Evolutionary conservation across 2,797 vertebrate species (phyloP).

Genomic region (Ctenosaura bakeri): DNA sequence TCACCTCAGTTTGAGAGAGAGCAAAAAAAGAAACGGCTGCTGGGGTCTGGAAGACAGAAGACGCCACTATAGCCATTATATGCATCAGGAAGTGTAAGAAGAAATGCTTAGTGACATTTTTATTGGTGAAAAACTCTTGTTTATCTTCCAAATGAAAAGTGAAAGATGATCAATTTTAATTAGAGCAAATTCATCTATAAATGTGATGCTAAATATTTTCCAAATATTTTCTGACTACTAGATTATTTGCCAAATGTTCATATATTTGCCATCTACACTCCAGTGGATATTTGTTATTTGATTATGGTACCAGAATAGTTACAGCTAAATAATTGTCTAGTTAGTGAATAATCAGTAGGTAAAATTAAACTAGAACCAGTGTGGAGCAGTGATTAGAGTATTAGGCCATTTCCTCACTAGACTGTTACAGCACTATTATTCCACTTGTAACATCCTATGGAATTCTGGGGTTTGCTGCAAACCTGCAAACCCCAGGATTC

Average conservation of each 20-base stretch:
- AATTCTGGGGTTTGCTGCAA: too few species aligned
- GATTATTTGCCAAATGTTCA: neutral
- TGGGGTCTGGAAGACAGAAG: neutral
- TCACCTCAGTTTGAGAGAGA: conserved; percentile 51
- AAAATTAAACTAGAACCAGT: neutral
- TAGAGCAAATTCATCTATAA: neutral
- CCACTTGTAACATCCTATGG: too few species aligned
- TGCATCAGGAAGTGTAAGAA: neutral
- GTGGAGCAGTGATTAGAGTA: too few species aligned
- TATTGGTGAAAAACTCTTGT: conserved; percentile 6
- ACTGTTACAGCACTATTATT: too few species aligned
- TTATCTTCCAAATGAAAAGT: neutral
- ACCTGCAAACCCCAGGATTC: too few species aligned
- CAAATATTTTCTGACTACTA: neutral
- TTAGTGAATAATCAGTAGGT: neutral
- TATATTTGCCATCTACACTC: neutral
- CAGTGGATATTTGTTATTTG: neutral
- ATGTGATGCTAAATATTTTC: neutral
- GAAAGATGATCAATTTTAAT: conserved; percentile 10
- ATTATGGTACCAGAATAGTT: too few species aligned
- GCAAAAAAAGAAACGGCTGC: fast-evolving
- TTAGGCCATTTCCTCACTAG: too few species aligned
- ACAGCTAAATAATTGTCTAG: neutral
- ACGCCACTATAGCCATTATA: neutral
- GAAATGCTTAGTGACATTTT: conserved; percentile 30